A percentile compares a stretch with the other conserved stretches of the same genome.
These are phyloP conservation scores for Platypus cylindrus DNA, from an alignment of 2,888 invertebrate genomes.

Conservation along the genomic window DNA sequence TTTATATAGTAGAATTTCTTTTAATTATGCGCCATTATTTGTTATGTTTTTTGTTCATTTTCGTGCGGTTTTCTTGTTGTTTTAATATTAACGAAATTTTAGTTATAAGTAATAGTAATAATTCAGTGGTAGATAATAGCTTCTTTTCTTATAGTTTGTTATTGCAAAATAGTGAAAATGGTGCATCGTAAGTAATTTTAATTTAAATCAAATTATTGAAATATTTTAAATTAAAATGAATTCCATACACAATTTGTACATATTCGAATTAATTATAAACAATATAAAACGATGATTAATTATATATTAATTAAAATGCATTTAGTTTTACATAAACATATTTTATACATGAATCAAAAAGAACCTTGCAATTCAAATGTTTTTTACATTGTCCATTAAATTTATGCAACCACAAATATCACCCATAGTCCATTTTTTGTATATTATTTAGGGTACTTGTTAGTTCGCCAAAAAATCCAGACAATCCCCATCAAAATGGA, in stretches of 20 bases:
- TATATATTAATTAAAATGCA: not conserved
- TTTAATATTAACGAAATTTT: conserved; percentile 11
- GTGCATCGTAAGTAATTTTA: conserved; percentile 7
- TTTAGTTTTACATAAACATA: not conserved
- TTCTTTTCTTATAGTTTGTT: conserved; percentile 14
- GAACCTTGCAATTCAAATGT: too few species aligned
- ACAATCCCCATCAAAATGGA: conserved; percentile 5
- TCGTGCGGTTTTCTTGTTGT: conserved; percentile 7
- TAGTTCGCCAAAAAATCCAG: conserved; percentile 16
- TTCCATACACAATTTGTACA: not conserved
- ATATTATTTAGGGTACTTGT: conserved; percentile 17
- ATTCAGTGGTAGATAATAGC: conserved; percentile 5
- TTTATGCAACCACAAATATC: too few species aligned
- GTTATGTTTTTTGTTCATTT: too few species aligned
- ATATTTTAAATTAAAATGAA: not conserved
- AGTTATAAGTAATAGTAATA: conserved; percentile 10
- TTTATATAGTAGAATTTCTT: too few species aligned
- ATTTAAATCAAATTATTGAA: not conserved
- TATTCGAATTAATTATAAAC: too few species aligned
- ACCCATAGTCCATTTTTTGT: too few species aligned
- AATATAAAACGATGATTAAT: not conserved
- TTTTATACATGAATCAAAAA: too few species aligned
- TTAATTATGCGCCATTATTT: conserved; percentile 1
- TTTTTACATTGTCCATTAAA: too few species aligned
- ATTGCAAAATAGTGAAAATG: conserved; percentile 9